Base-by-base conservation (phyloP, 1,140 invertebrate species). In the Vanessa tameamea region DNA sequence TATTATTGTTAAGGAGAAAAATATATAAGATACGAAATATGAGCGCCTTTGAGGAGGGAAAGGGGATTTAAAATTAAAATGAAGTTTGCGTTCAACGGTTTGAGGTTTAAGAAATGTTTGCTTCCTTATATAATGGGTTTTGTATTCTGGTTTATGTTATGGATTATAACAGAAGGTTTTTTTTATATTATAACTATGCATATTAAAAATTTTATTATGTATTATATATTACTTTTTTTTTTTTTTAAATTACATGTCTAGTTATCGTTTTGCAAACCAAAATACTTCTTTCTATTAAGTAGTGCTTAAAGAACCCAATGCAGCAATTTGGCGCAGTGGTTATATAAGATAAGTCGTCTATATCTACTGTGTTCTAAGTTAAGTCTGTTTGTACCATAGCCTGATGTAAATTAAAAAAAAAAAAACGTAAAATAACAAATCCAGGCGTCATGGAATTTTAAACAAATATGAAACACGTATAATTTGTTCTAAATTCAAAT, bases 21-120 rank as follows among this genome's bases (percentile, higher is more conserved):
- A 68, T 67, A 68, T 64, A 68, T 73, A 73, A 73, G 65, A 68
- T 16, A 50, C 65, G 65, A 73, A 73, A 73, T 73, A 73, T 73
- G 72, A 73, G 71, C 64, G 73, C 59, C 59, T 75, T 74, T 67
- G 65, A 69, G 48, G 64, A 69, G 57, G 59, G 69, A 65, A 67
- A 59, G 48, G 59, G 66, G 64, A 75, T 78, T 72, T 72, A 75
- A 78, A 78, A 75, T 75, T 78, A 78, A 75, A 78, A 78, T 74
- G 72, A 74, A 78, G 72, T 78, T 77, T 75, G 61, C 73, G 47
- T 59, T 59, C 73, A 72, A 67, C 68, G 64, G 67, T 20, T 75
- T 50, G 26, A 20, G 73, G 73, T 66, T 61, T 70, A 66, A 75
- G 53, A 68, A 70, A 75, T 70, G 69, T 75, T 75, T 75, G 73